Percentiles rank a stretch among this genome's conserved stretches.
These are phyloP conservation scores for Pogonomyrmex barbatus DNA, from an alignment of 1,140 invertebrate species.

Conservation along the genomic window DNA sequence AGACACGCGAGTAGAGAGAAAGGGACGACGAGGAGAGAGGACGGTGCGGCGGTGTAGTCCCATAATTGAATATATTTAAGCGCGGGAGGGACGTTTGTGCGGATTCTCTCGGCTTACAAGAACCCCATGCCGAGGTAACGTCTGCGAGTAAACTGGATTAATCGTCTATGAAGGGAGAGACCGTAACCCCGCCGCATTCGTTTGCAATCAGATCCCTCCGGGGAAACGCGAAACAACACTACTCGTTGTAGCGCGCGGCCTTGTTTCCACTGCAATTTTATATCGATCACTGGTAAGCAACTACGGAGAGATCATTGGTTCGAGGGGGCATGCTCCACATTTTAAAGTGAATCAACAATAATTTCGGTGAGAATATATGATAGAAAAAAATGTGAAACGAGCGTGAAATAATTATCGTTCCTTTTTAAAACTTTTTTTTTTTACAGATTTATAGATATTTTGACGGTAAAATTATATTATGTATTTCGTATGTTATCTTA, in stretches of 20 bases:
- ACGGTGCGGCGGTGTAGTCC: constrained; percentile 58
- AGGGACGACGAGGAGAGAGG: not conserved
- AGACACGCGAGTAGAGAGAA: not conserved
- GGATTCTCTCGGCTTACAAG: constrained; percentile 85
- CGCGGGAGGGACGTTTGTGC: constrained; percentile 84
- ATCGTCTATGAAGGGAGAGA: constrained; percentile 85
- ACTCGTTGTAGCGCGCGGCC: constrained; percentile 1
- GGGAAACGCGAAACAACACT: constrained; percentile 77
- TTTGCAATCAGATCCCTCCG: constrained; percentile 81
- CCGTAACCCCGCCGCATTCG: constrained; percentile 78
- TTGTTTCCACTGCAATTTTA: constrained; percentile 64
- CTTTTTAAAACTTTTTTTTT: not conserved
- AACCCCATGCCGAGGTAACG: constrained; percentile 76
- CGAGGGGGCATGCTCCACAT: constrained; percentile 1
- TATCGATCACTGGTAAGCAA: constrained; percentile 35
- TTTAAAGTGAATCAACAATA: not conserved
- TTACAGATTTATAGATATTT: not conserved
- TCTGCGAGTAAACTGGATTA: constrained; percentile 86
- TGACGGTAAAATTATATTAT: not conserved
- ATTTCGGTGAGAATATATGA: not conserved
- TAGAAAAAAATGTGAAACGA: not conserved
- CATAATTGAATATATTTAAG: constrained; percentile 84
- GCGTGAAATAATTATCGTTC: not conserved
- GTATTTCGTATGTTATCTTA: not conserved
- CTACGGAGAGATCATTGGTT: constrained; percentile 14